Evolutionary conservation across 2,888 invertebrate species (phyloP), one percentile per base, ranked within the genome.

Genomic region (Cryptosula pallasiana): DNA sequence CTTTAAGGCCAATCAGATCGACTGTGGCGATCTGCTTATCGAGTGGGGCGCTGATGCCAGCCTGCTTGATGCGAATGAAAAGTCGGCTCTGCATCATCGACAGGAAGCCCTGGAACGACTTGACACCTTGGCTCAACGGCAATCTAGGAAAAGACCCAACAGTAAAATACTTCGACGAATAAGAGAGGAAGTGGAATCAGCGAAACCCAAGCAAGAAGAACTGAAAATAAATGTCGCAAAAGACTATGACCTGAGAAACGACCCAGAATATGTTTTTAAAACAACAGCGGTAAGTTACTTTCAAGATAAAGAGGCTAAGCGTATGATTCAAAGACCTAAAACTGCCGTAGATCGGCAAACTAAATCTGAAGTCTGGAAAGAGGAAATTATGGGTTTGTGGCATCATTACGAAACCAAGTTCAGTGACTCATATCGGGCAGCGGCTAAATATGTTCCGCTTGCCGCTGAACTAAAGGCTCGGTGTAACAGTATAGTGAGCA

Each of bases 21-120:
- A 58, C n/a, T 72, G 73, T 54, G 76, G 73, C 0, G 35, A 29
- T 13, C 13, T 76, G 16, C 54, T 76, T 16, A 29, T 55, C 5
- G 72, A 73, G 16, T 23, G n/a, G 5, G 72, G 74, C 9, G 69
- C 69, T 9, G 69, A 34, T 69, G 32, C 5, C 27, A 69, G 16
- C n/a, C n/a, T 36, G 3, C 13, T 36, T 25, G 69, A 69, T 69
- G 27, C 32, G 5, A 34, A 35, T 5, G 5, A 20, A 34, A 36
- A 69, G 20, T 20, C 34, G 3, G 69, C 13, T 25, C 5, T 13
- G 5, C 34, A 36, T 5, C 69, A 9, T 13, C 69, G 69, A 9
- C 69, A 36, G 35, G 69, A 69, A 34, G 69, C 69, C 5, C 16
- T 36, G 3, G 69, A 35, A 34, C 35, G 34, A 5, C 35, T 69